Evolutionary conservation across 1,140 invertebrate genomes (phyloP), one percentile per base, ranked within the genome.

Genomic region (Rhyacophila brunnea): DNA sequence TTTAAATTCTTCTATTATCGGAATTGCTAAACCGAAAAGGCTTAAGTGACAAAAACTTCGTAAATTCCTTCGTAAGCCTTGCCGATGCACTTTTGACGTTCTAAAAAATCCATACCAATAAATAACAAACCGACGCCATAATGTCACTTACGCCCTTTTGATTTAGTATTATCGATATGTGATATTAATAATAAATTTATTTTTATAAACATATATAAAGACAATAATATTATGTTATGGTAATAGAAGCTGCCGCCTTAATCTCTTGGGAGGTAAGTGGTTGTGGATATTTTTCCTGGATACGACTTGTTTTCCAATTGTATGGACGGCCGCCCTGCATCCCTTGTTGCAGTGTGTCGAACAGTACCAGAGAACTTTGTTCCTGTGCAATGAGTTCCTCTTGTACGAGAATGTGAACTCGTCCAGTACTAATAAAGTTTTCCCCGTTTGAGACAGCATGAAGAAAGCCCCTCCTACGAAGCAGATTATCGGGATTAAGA

Each of bases 351-450:
- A 51, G 14, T 60, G 58, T 2, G 58, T 60, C 10, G 58, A 60
- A 34, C 58, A 60, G 17, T 45, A 47, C 70, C 70, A 70, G 0
- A 58, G 45, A 18, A 9, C 57, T 65, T 67, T 68, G 11, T 55
- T 32, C 11, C 59, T 34, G 11, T 50, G 36, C 17, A 49, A 38
- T 17, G 46, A 47, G 13, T 57, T 47, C 36, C 20, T 42, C 35
- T 57, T 48, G 38, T 48, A 49, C n/a, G 46, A 48, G 20, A 57
- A 57, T 6, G 36, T 57, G 18, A 57, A 47, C 32, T 17, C 17
- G 45, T 57, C 35, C 32, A 57, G 34, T 11, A 49, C 46, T 17
- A 57, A 38, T 6, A 57, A 20, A 9, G 46, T 57, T 34, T 48
- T 57, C 13, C 52, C 52, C 0, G 52, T 17, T 14, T 54, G 52